A percentile compares a stretch with the other conserved stretches of the same genome.
These are phyloP conservation scores for Subacronicta megacephala DNA, from an alignment of 2,888 invertebrate genomes.

Conservation along the genomic window DNA sequence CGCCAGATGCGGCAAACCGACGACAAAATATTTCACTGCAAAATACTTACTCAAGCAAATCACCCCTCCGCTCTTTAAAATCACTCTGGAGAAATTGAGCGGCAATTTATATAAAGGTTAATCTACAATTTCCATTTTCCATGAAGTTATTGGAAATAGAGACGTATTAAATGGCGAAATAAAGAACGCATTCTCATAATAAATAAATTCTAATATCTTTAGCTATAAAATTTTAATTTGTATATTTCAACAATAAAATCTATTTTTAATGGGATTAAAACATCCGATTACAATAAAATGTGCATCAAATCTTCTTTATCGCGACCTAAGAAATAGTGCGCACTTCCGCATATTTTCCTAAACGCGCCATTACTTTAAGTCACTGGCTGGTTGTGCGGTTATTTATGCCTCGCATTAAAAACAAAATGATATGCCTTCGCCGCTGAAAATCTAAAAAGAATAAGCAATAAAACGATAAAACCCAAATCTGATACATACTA, in stretches of 20 bases:
- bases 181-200: neutral
- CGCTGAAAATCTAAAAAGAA: conserved; percentile 90
- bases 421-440: conserved; percentile 89
- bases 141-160: conserved; percentile 22
- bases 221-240: conserved; percentile 10
- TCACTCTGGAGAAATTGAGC: conserved; percentile 83
- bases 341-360: conserved; percentile 82
- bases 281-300: conserved; percentile 53
- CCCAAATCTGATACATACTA: conserved; percentile 90
- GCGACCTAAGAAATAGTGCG: conserved; percentile 73
- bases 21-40: conserved; percentile 87
- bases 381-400: conserved; percentile 82
- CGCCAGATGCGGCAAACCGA: conserved; percentile 86
- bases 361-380: conserved; percentile 84
- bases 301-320: conserved; percentile 53
- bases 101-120: conserved; percentile 72
- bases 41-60: conserved; percentile 86
- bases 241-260: conserved; percentile 19
- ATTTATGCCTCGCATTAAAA: conserved; percentile 88
- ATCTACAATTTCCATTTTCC: conserved; percentile 60
- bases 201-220: neutral
- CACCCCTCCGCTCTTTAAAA: conserved; percentile 83
- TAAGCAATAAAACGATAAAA: conserved; percentile 90
- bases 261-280: conserved; percentile 48
- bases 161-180: neutral